phyloP scores from a whole-genome alignment of 2,113 vertebrate genomes.

The Salminus brasiliensis region DNA sequence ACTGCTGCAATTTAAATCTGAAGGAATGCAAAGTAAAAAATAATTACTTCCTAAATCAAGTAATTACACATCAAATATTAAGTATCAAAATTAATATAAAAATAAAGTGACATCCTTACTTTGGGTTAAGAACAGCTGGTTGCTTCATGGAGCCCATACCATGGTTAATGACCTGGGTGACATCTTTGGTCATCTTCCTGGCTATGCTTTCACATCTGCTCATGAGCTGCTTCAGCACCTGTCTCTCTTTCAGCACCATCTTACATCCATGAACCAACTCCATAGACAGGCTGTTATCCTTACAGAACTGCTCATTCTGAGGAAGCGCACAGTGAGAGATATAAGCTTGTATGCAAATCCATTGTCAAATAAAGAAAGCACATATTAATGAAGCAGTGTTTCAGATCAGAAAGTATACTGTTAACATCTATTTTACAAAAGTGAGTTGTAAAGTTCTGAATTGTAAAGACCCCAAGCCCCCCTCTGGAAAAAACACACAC shows the following conservation, averaged over 20 bases:
- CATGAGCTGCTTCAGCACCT: slow-evolving; percentile 91
- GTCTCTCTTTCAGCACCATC: slow-evolving; percentile 86
- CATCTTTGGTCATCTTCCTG: slow-evolving; percentile 84
- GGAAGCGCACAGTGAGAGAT: neutral
- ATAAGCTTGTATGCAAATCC: no score
- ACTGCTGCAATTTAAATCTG: slow-evolving; percentile 89
- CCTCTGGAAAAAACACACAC: no score
- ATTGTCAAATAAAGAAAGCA: no score
- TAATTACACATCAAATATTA: no score
- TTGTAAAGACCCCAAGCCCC: no score
- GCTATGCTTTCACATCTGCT: slow-evolving; percentile 92
- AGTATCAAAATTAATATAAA: no score
- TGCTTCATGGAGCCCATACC: slow-evolving; percentile 79
- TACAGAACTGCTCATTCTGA: slow-evolving; percentile 70
- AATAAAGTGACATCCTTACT: slow-evolving; percentile 69
- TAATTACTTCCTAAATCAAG: neutral
- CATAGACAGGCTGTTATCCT: slow-evolving; percentile 82
- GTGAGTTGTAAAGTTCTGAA: no score
- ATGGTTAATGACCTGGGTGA: slow-evolving; percentile 82
- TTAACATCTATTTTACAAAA: no score
- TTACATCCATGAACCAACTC: slow-evolving; percentile 86
- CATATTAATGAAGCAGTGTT: no score
- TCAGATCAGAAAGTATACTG: no score
- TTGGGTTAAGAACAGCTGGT: slow-evolving; percentile 83
- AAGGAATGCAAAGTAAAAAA: slow-evolving; percentile 3